A percentile compares a stretch with the other conserved stretches of the same genome.
Conservation (phyloP, 1,140 invertebrate genomes). For the Rhagoletis pomonella region DNA sequence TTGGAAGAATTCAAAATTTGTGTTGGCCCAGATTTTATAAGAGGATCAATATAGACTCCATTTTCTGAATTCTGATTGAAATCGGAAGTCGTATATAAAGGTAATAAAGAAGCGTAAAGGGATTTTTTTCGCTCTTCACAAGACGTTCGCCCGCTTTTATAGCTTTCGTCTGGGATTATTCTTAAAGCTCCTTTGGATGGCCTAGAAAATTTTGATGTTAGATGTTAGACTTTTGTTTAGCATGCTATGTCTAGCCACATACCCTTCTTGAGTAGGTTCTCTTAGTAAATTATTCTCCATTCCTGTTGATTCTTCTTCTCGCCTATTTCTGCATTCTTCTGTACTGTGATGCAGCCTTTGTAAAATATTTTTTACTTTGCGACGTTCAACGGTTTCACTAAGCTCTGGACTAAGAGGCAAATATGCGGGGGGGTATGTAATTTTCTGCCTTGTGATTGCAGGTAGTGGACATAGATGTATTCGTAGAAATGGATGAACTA, state of each 20-base stretch:
- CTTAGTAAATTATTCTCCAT: slow-evolving; percentile 74
- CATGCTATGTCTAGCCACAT: slow-evolving; percentile 87
- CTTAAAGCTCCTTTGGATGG: slow-evolving; percentile 79
- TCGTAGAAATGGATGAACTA: slow-evolving; percentile 63
- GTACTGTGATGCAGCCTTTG: slow-evolving; percentile 77
- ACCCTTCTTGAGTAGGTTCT: slow-evolving; percentile 86
- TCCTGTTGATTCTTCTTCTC: slow-evolving; percentile 73
- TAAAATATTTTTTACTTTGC: slow-evolving; percentile 88
- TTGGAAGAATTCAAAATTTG: not conserved
- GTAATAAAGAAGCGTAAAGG: not conserved
- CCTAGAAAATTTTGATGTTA: slow-evolving; percentile 86
- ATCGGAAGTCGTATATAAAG: not conserved
- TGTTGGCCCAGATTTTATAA: not conserved
- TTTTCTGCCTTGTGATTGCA: slow-evolving; percentile 54
- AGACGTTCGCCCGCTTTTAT: not conserved
- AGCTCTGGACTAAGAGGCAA: slow-evolving; percentile 80
- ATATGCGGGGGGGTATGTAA: slow-evolving; percentile 65
- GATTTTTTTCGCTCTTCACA: not conserved
- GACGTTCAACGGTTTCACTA: slow-evolving; percentile 88
- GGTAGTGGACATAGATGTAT: slow-evolving; percentile 62
- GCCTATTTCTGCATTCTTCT: not conserved
- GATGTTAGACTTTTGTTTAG: slow-evolving; percentile 92
- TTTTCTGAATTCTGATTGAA: not conserved
- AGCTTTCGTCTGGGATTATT: not conserved
- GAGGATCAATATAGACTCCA: not conserved